Evolutionary conservation across 2,888 invertebrate genomes (phyloP).

Genomic region (Melanophora roralis): DNA sequence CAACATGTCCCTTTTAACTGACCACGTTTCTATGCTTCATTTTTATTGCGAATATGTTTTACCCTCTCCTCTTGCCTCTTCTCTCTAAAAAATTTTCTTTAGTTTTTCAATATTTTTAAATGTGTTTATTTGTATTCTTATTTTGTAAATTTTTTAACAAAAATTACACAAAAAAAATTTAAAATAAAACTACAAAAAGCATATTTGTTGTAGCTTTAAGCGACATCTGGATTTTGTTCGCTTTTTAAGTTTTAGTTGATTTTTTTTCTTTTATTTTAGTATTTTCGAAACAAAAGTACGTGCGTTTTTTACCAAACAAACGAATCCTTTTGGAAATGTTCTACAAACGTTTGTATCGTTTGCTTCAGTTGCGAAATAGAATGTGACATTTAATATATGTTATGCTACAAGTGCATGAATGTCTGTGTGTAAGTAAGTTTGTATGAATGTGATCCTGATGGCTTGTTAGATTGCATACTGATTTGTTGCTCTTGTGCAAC

Average conservation of each 20-base stretch:
- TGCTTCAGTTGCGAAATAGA: neutral
- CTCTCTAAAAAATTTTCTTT: neutral
- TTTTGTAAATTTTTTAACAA: conserved; percentile 41
- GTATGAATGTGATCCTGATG: conserved; percentile 44
- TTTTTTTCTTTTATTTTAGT: conserved; percentile 16
- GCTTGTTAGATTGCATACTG: conserved; percentile 63
- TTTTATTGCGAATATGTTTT: conserved; percentile 40
- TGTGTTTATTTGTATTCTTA: conserved; percentile 53
- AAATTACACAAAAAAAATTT: conserved; percentile 2
- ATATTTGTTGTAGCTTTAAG: conserved; percentile 49
- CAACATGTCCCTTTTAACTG: conserved; percentile 62
- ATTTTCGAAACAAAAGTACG: conserved; percentile 38
- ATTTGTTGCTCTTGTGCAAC: conserved; percentile 61
- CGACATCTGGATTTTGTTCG: conserved; percentile 61
- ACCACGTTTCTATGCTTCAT: conserved; percentile 58
- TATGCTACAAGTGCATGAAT: conserved; percentile 12
- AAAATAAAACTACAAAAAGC: neutral
- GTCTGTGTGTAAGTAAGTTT: neutral
- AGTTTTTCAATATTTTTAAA: conserved; percentile 17
- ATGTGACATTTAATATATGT: conserved; percentile 50
- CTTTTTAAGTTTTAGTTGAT: conserved; percentile 27
- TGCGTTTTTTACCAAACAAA: conserved; percentile 55
- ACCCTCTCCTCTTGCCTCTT: neutral
- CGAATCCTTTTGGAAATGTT: conserved; percentile 36
- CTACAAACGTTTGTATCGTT: conserved; percentile 18